Evolutionary conservation across 1,140 invertebrate species (phyloP), one percentile per base, ranked within the genome.

Genomic region (Lanistes nyassanus): DNA sequence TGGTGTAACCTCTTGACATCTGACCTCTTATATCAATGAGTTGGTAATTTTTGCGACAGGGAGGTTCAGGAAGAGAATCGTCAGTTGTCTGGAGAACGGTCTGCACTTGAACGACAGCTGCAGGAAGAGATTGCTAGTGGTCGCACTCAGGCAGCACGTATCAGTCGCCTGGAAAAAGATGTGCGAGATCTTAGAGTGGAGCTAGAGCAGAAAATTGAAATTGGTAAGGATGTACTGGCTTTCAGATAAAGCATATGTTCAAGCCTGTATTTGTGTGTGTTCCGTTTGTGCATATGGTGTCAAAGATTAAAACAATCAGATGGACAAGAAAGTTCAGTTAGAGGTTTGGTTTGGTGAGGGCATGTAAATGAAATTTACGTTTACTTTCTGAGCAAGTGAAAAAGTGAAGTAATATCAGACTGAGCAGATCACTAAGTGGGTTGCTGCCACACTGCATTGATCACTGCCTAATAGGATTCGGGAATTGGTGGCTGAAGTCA

Each of bases 161-260:
- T 81, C 29, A 60, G 67, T 53, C 80, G 77, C 64, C 74, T 84
- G 70, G 84, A 85, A 77, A 82, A 76, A 62, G 81, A 82, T 69
- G 69, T 82, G 7, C 31, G 83, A 42, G 83, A 85, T 69, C 66
- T 83, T 7, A 69, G 82, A 37, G 83, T 84, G 34, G 77, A 82
- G 72, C 62, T 84, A n/a, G 83, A 85, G 68, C 81, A 85, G 74
- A 85, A 84, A 71, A 79, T 83, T 64, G 82, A 84, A 58, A 80
- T 84, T 56, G 77, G 84, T 85, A 76, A 77, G 74, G 21, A 3
- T n/a, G 53, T 34, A 9, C n/a, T 11, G 13, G n/a, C 0, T 53
- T 53, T 11, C 51, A 53, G 51, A 53, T 53, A 58, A 5, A 58
- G 23, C 56, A n/a, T 29, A 58, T 29, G 21, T 21, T n/a, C 21